Evolutionary conservation across 2,797 vertebrate genomes (phyloP), one percentile per base, ranked within the genome.

Genomic region (Adelosebastes latens): DNA sequence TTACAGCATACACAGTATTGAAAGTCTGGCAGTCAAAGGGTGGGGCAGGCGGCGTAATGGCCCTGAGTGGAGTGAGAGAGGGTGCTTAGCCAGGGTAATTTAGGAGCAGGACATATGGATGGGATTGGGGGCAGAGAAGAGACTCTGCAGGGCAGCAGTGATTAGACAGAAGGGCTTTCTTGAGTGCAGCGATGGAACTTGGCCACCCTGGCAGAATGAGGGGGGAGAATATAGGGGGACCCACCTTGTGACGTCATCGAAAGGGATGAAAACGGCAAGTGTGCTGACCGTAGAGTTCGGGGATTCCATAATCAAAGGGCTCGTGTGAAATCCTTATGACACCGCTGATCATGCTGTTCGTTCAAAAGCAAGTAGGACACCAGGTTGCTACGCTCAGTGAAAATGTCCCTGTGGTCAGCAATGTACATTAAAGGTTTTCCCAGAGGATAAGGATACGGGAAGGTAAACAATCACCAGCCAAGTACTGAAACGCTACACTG

Each of bases 141-240:
- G 90, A 86, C 88, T 90, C 86, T 74, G 86, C 88, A 94, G 94
- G 93, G 91, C 94, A 93, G 81, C 88, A 70, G 90, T 94, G 93
- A 95, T 96, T 96, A 95, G 90, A 94, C 93, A 93, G 93, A 93
- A 96, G 95, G 89, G 89, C 90, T 93, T 91, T 94, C 90, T 86
- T 87, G 90, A 94, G 92, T 92, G 89, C 81, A 65, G 79, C 85
- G 49, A 87, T 93, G 90, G 91, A 94, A 92, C 82, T 77, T 90
- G 61, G 92, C 93, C 86, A 91, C 84, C 66, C 69, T 88, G 79
- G 86, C 72, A 82, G 74, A 65, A 62, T 53, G 66, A 63, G 66
- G 86, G 22, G 72, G 53, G 36, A 59, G 74, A 25, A 53, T 46
- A 72, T 49, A 49, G 49, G 79, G 75, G 65, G 72, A 84, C 79